Base-by-base conservation (phyloP, 2,113 vertebrate genomes). In the Xyrauchen texanus region DNA sequence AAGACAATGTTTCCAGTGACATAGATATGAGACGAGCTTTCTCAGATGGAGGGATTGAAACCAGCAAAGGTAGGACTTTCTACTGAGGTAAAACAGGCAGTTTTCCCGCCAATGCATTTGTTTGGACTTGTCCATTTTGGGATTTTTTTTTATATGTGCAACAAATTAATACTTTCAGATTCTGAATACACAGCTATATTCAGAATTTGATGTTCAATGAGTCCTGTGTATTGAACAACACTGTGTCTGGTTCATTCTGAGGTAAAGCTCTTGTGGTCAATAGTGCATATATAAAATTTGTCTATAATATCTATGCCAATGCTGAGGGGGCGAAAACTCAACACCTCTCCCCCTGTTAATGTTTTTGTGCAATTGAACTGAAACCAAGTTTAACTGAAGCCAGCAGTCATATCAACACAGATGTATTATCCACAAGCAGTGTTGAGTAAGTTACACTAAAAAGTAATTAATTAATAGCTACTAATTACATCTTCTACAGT, bases 1-100 rank as follows among this genome's bases (percentile, higher is more conserved):
- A 76, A 55, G 73, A 55, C 0, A 34, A 52, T 46, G 13, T 4
- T 12, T 13, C 9, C 8, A 63, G 7, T 8, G 73, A 65, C 0
- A 4, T 53, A 65, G 73, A 76, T 9, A 76, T 65, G 61, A 76
- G 34, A 45, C 62, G 73, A 45, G 21, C 62, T 55, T 15, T 76
- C 21, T 76, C 73, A 55, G 73, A 76, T 65, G 51, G 49, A 65
- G 73, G n/a, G 5, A 7, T 65, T 16, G 61, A 64, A 13, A 65
- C 73, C 61, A 53, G 21, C 21, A 76, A 65, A 53, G 62, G 73
- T 76, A 76, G 13, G 60, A 75, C 46, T 63, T 73, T 57, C 13
- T 57, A 57, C 12, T 57, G 53, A 57, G 13, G 53, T 57, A 12
- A 57, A 57, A 57, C 53, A 46, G 15, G 8, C 64, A 47, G 12